A percentile compares a stretch with the other conserved stretches of the same genome.
Conservation (phyloP, 2,888 invertebrate genomes). For the Leptinotarsa peninsularis region DNA sequence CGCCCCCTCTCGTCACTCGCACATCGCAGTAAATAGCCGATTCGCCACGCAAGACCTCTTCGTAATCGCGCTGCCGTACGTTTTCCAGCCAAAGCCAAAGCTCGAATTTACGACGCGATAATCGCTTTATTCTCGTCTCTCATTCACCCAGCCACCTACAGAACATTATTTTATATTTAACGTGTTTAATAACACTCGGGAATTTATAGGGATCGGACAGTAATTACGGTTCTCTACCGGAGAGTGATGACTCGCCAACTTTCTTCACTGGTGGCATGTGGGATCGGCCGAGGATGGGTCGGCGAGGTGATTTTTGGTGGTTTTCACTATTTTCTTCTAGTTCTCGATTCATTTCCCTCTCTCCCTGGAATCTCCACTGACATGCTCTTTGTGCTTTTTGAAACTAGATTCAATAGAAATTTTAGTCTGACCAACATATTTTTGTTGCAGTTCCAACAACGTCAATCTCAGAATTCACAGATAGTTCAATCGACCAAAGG, state of each 20-base stretch:
- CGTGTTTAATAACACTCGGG: conserved; percentile 40
- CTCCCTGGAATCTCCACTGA: too few species aligned
- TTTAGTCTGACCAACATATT: too few species aligned
- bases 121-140: conserved; percentile 57
- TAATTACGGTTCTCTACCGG: conserved; percentile 10
- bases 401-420: too few species aligned
- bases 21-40: conserved; percentile 16
- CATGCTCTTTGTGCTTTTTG: too few species aligned
- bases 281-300: conserved; percentile 1
- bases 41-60: conserved; percentile 2
- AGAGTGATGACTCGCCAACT: conserved; percentile 12
- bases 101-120: conserved; percentile 57
- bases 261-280: conserved; percentile 1
- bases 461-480: too few species aligned
- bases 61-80: conserved; percentile 29
- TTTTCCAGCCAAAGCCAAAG: conserved; percentile 50
- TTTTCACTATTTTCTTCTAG: too few species aligned
- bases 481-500: too few species aligned
- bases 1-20: not conserved
- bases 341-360: too few species aligned
- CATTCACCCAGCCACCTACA: conserved; percentile 56
- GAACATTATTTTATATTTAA: conserved; percentile 57
- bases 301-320: not conserved
- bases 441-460: too few species aligned
- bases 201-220: conserved; percentile 19